phyloP scores from a whole-genome alignment of 2,797 vertebrate species.

The Fistularia tabacaria region DNA sequence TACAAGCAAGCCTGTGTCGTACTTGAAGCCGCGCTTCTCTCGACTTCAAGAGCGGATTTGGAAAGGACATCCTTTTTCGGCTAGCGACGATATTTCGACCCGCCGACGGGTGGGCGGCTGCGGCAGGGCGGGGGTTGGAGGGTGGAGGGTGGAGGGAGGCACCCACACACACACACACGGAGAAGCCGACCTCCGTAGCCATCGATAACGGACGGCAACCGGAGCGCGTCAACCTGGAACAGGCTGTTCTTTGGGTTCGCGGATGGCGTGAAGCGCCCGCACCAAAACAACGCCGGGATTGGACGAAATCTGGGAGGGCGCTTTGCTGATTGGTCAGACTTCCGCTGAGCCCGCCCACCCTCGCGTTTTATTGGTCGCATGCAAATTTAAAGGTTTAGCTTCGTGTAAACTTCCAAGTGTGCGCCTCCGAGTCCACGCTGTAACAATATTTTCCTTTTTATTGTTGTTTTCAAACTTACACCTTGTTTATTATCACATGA shows the following conservation, averaged over 20 bases:
- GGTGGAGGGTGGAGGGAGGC: background rate
- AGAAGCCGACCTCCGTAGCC: background rate
- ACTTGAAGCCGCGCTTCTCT: too few relatives aligned
- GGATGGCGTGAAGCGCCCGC: slow-evolving; percentile 19
- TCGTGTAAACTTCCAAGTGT: slow-evolving; percentile 10
- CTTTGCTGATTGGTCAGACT: slow-evolving; percentile 31
- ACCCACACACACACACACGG: too few relatives aligned
- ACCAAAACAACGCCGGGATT: slow-evolving; percentile 71
- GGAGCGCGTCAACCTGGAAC: slow-evolving; percentile 15
- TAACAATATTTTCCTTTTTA: too few relatives aligned
- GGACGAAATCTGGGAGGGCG: slow-evolving; percentile 22
- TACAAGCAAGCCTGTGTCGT: too few relatives aligned
- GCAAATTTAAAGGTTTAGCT: slow-evolving; percentile 16
- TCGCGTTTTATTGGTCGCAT: slow-evolving; percentile 50
- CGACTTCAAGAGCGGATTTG: too few relatives aligned
- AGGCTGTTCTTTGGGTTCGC: slow-evolving; percentile 40
- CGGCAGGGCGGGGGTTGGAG: background rate
- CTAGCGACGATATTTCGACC: too few relatives aligned
- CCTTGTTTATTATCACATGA: too few relatives aligned
- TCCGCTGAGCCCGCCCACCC: slow-evolving; percentile 14
- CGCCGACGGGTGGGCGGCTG: too few relatives aligned
- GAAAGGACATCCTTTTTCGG: too few relatives aligned
- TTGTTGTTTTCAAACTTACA: too few relatives aligned
- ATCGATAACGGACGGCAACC: slow-evolving; percentile 18
- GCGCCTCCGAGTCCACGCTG: too few relatives aligned